phyloP scores from a whole-genome alignment of 2,797 vertebrate species.

The Jordanella pulchra region DNA sequence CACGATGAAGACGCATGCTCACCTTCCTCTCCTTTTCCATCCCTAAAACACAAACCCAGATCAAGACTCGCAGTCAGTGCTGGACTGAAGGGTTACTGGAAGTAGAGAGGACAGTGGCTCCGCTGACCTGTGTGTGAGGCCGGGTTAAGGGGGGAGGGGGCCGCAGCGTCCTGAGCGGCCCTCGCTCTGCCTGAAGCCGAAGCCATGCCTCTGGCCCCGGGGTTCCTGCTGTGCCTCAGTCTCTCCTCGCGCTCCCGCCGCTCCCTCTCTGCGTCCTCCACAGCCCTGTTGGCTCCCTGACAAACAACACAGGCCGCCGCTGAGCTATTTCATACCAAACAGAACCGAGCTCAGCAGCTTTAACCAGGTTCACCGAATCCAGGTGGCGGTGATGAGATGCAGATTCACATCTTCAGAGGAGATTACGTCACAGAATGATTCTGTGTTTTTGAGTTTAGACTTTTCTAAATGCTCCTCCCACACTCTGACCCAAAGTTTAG shows the following conservation, averaged over 20 bases:
- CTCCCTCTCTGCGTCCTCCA: conserved; percentile 89
- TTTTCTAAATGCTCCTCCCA: too few relatives aligned
- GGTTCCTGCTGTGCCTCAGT: conserved; percentile 89
- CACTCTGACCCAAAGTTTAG: background rate
- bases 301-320: background rate
- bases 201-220: conserved; percentile 87
- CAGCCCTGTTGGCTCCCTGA: conserved; percentile 91
- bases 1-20: conserved; percentile 95
- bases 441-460: too few relatives aligned
- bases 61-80: background rate
- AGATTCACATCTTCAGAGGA: background rate
- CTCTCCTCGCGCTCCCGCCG: conserved; percentile 90
- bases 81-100: too few relatives aligned
- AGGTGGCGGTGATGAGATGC: background rate
- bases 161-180: conserved; percentile 86
- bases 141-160: conserved; percentile 92
- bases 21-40: conserved; percentile 96
- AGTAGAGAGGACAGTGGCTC: background rate
- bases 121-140: conserved; percentile 81
- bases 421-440: background rate
- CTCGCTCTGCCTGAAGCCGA: conserved; percentile 90
- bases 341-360: background rate
- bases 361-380: background rate
- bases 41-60: conserved; percentile 59
- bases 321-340: background rate